Evolutionary conservation across 2,113 vertebrate genomes (phyloP).

Genomic region (Rhabdornis inornatus): DNA sequence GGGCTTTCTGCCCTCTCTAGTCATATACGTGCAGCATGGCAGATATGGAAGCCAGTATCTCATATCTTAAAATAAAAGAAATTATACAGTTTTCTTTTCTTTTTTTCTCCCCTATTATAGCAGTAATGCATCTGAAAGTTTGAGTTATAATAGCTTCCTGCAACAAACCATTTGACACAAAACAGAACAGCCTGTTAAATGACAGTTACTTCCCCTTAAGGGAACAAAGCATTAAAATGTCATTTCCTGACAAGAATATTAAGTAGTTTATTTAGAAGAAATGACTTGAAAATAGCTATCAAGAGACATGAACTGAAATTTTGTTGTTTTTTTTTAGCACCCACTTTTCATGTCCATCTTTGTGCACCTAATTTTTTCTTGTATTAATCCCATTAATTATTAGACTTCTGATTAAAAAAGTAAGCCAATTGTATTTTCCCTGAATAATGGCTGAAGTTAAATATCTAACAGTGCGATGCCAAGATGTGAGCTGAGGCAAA

Average conservation of each 20-base stretch:
- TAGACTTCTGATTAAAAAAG: constrained; percentile 64
- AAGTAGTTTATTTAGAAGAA: constrained; percentile 72
- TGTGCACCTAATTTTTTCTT: constrained; percentile 73
- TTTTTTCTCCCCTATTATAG: constrained; percentile 56
- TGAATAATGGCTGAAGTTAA: constrained; percentile 80
- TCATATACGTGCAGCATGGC: constrained; percentile 64
- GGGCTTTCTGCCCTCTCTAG: constrained; percentile 15
- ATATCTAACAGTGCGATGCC: constrained; percentile 87
- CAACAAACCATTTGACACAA: constrained; percentile 70
- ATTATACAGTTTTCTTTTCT: background rate
- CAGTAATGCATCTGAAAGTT: constrained; percentile 74
- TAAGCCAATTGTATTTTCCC: constrained; percentile 82
- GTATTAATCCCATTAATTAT: constrained; percentile 64
- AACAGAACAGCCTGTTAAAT: constrained; percentile 69
- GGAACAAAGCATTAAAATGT: constrained; percentile 70
- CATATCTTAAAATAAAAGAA: constrained; percentile 51
- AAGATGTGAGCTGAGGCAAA: constrained; percentile 81
- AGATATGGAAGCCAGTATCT: constrained; percentile 59
- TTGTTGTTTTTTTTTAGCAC: constrained; percentile 76
- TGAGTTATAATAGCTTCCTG: constrained; percentile 79
- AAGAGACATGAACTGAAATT: constrained; percentile 74
- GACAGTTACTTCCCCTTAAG: constrained; percentile 68
- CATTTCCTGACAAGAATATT: constrained; percentile 71
- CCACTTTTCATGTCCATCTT: constrained; percentile 72
- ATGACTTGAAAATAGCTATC: constrained; percentile 73